Evolutionary conservation across 2,113 vertebrate species (phyloP), one percentile per base, ranked within the genome.

Genomic region (pig (Sus scrofa)): DNA sequence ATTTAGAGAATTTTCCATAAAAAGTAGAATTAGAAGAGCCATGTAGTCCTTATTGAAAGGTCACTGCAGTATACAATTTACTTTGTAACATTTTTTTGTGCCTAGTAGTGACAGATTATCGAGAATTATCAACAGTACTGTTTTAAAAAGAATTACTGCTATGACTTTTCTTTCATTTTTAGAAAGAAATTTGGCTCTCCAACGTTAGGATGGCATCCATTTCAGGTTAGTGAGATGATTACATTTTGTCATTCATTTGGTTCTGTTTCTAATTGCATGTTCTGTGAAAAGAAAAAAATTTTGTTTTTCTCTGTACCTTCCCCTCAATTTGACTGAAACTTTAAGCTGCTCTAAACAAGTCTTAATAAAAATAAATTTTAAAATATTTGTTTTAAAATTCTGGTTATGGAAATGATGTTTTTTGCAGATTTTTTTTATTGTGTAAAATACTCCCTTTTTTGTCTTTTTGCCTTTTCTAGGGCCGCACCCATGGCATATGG

Each of bases 141-240:
- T 74, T 90, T 63, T 89, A 13, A 85, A 91, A 83, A 56, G 44
- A 74, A 34, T 65, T 67, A 6, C 89, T 86, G 27, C 54, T 62
- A 14, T 83, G 7, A 62, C 89, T 78, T 22, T 96, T 96, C 19
- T 96, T 95, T 89, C 20, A 65, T 44, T 96, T 97, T 73, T 85
- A 97, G 98, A 83, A 92, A 92, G 90, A 94, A 74, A 60, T 85
- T 97, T 93, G 86, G 54, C 93, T 86, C 83, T 97, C 32, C 86
- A 74, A 1, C 84, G 78, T 96, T 65, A 96, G 39, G 93, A 98
- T 98, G 98, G 97, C 91, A 4, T 94, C 97, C 2, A 1, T 97
- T 95, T 97, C 98, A 98, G 98, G 98, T 98, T 71, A 77, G 98
- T 98, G 37, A 92, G 56, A 67, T 83, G 20, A 65, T 90, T 94